Evolutionary conservation across 2,888 invertebrate species (phyloP), one percentile per base, ranked within the genome.

Genomic region (Masnerella sp.): DNA sequence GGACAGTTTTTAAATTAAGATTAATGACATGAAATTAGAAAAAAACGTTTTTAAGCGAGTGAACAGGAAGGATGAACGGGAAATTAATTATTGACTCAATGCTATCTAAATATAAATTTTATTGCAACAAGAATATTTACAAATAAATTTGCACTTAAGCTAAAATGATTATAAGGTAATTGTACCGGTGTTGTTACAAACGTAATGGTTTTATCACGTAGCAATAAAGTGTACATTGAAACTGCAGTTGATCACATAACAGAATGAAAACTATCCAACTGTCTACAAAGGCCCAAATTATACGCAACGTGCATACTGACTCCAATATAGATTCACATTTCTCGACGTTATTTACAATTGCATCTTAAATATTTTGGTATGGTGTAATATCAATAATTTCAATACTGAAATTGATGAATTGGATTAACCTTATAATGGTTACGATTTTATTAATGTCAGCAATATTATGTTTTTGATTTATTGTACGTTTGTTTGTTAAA

Each of bases 101-200:
- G 9, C 47, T 69, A 52, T 47, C 61, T 22, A 69, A 69, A 61
- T 59, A 59, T 1, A 69, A 52, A 69, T 36, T 69, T 69, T 61
- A 61, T 69, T 69, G 45, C 58, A 32, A 40, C 14, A 40, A 61
- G 15, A 69, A 20, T 69, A 69, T 69, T 45, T 68, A 68, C 68
- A 69, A 14, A 20, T 45, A 32, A 45, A 7, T 43, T 32, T 28
- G 12, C 14, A 17, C 17, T 32, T 28, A 12, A 2, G 12, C 20
- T 5, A 32, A n/a, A n/a, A 34, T 11, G 34, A n/a, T 5, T 34
- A 34, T 34, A 34, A 11, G n/a, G n/a, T n/a, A n/a, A n/a, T n/a
- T n/a, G n/a, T n/a, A n/a, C n/a, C n/a, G n/a, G n/a, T n/a, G n/a
- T n/a, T n/a, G 11, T 34, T 34, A 34, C 34, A 34, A 34, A 34